A percentile compares a stretch with the other conserved stretches of the same genome.
These are phyloP conservation scores for Apolygus lucorum DNA, from an alignment of 1,140 invertebrate species.

Conservation along the genomic window DNA sequence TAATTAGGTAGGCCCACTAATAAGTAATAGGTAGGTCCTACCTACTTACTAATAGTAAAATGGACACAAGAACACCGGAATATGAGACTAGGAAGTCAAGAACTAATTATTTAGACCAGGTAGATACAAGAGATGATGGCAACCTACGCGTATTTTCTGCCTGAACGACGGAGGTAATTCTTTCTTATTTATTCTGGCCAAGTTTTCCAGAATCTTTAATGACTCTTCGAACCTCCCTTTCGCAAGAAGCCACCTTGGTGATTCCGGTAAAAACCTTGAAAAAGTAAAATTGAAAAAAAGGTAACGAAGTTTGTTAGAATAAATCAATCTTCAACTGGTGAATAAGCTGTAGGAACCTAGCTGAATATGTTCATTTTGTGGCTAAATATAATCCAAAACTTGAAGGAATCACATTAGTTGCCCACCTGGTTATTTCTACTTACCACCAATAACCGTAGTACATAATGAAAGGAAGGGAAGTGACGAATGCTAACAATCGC, in stretches of 20 bases:
- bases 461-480: conserved; percentile 70
- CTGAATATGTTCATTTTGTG: too few species aligned
- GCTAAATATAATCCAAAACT: too few species aligned
- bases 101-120: too few species aligned
- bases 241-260: conserved; percentile 73
- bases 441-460: conserved; percentile 77
- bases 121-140: background rate
- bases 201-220: conserved; percentile 59
- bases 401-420: background rate
- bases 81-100: too few species aligned
- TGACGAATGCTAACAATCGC: conserved; percentile 64
- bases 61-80: too few species aligned
- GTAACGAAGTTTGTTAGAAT: too few species aligned
- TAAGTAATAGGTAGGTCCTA: too few species aligned
- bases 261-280: conserved; percentile 67
- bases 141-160: conserved; percentile 49
- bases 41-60: too few species aligned
- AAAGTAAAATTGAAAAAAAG: background rate
- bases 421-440: too few species aligned
- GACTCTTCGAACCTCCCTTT: conserved; percentile 71
- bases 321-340: too few species aligned
- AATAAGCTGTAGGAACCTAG: too few species aligned
- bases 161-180: conserved; percentile 62
- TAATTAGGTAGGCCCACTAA: too few species aligned
- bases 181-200: conserved; percentile 67